phyloP scores from a whole-genome alignment of 2,888 invertebrate genomes.

The Lomographa bimaculata region DNA sequence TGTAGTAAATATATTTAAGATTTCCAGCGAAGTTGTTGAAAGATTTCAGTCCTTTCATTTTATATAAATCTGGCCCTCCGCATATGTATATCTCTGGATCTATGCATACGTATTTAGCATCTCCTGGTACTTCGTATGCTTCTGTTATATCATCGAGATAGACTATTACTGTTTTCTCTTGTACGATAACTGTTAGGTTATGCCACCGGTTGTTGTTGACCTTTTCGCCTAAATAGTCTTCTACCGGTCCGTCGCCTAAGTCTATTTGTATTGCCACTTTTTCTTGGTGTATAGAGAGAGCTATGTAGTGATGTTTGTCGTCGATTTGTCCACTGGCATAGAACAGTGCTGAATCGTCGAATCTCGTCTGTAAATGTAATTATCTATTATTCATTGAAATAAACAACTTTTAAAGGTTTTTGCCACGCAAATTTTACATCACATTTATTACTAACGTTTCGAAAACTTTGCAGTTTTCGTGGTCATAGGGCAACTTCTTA shows the following conservation, averaged over 20 bases:
- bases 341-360: conserved; percentile 95
- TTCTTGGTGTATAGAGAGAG: conserved; percentile 92
- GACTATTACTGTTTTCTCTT: conserved; percentile 88
- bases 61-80: conserved; percentile 92
- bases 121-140: conserved; percentile 88
- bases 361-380: conserved; percentile 87
- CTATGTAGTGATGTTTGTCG: conserved; percentile 94
- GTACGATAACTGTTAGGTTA: conserved; percentile 93
- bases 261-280: conserved; percentile 94
- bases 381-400: not conserved
- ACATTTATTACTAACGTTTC: no score
- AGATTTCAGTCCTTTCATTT: conserved; percentile 91
- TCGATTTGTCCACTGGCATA: conserved; percentile 96
- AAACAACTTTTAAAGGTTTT: no score
- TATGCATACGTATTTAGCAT: conserved; percentile 88
- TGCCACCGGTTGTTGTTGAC: conserved; percentile 93
- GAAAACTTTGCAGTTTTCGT: no score
- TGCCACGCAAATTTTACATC: no score
- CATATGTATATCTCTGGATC: conserved; percentile 97
- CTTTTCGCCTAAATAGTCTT: conserved; percentile 86
- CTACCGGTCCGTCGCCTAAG: conserved; percentile 91
- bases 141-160: conserved; percentile 89
- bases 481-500: no score
- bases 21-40: conserved; percentile 95
- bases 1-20: conserved; percentile 95